phyloP scores from a whole-genome alignment of 2,888 invertebrate genomes.

The Siphlonurus alternatus region DNA sequence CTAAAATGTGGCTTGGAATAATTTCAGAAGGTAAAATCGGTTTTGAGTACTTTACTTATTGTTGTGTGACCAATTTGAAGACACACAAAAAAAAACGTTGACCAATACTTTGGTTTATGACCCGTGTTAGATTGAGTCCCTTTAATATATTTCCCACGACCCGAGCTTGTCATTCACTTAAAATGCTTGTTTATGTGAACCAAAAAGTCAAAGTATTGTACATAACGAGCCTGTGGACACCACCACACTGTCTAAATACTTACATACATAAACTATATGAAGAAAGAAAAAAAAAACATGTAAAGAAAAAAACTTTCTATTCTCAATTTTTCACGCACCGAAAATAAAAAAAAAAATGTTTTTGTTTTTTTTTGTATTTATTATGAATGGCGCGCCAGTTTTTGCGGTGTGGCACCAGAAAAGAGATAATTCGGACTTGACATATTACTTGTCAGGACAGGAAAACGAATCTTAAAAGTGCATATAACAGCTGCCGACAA shows the following conservation, averaged over 20 bases:
- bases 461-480: neutral
- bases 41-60: no score
- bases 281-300: neutral
- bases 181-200: neutral
- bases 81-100: no score
- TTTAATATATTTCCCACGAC: neutral
- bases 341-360: no score
- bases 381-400: no score
- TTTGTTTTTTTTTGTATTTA: no score
- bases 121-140: neutral
- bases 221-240: neutral
- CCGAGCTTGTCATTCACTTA: neutral
- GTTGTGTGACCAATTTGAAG: no score
- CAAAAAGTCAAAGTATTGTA: neutral
- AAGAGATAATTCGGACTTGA: neutral
- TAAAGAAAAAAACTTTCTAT: neutral
- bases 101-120: neutral
- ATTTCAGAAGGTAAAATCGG: no score
- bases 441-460: neutral
- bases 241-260: neutral
- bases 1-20: no score
- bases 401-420: neutral
- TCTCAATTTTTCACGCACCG: neutral
- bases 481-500: neutral
- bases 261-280: neutral